phyloP scores from a whole-genome alignment of 1,140 invertebrate species.

The Drosophila arawakana region DNA sequence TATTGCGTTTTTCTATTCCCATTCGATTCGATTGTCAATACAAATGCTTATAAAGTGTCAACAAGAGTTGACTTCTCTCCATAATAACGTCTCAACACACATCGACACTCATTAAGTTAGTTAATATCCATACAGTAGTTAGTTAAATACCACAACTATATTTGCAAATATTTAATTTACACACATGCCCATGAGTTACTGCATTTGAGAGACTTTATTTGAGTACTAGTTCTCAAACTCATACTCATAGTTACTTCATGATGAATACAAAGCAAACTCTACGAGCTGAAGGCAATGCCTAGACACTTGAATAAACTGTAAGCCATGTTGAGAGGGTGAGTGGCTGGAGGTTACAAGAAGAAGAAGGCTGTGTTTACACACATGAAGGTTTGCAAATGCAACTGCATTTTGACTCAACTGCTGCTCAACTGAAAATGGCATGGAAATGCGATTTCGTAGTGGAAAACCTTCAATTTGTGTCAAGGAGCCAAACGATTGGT shows the following conservation, averaged over 20 bases:
- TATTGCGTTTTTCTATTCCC: constrained; percentile 14
- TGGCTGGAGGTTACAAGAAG: neutral
- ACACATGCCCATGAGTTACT: constrained; percentile 45
- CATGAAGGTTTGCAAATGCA: constrained; percentile 24
- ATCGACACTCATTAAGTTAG: constrained; percentile 24
- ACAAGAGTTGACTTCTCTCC: constrained; percentile 24
- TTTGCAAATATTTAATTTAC: constrained; percentile 62
- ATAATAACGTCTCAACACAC: constrained; percentile 25
- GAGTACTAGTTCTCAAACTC: constrained; percentile 30
- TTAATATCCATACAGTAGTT: constrained; percentile 63
- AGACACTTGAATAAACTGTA: constrained; percentile 51
- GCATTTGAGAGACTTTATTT: neutral
- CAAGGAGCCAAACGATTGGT: no score
- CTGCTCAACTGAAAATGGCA: neutral
- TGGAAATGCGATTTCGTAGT: neutral
- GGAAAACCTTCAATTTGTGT: neutral
- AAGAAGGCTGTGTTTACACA: constrained; percentile 14
- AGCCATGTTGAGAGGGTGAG: neutral
- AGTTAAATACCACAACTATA: constrained; percentile 60
- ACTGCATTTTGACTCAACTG: constrained; percentile 1
- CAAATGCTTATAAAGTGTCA: constrained; percentile 21
- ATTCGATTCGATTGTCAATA: constrained; percentile 41
- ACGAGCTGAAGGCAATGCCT: constrained; percentile 36
- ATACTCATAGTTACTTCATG: constrained; percentile 17
- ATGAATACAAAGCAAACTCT: constrained; percentile 10